Base-by-base conservation (phyloP, 2,888 invertebrate genomes). In the Thereva nobilitata region DNA sequence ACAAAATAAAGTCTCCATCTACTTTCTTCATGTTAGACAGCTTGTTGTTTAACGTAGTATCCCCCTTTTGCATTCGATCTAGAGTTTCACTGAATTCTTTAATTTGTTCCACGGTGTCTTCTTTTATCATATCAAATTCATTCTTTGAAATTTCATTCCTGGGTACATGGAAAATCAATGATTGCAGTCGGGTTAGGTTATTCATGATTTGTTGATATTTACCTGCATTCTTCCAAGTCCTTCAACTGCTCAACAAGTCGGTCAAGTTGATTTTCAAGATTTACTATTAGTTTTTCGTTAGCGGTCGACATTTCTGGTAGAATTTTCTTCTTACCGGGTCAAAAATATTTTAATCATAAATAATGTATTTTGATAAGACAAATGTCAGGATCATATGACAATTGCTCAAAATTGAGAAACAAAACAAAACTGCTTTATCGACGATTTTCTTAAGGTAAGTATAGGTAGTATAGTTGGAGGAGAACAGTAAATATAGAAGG, bases 201-300 rank as follows among this genome's bases (percentile, higher is more conserved):
- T 9, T 23, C 10, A 9, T n/a, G n/a, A 8, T 49, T 23, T 35
- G 8, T n/a, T 2, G 8, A 49, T 56, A 71, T 79, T 75, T 79
- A 89, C 89, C 83, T 86, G 83, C 85, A 86, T 74, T 86, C 86
- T 76, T 90, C 90, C 68, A 91, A 80, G 77, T 91, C 90, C 54
- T 84, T 81, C 53, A 91, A 76, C 76, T 91, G 89, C 73, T 87
- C 85, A 50, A 90, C 83, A 53, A 90, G 78, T 68, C 90, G 80
- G 70, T 88, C 87, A 54, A 90, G 76, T 74, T 90, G 89, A 72
- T 85, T 85, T 76, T 88, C 86, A 42, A 90, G 76, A 78, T 89
- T 89, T 71, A 85, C 80, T 72, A 83, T 84, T 41, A 89, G 77
- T 73, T 84, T 85, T 8, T 54, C 37, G 8, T 68, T 55, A n/a